A percentile compares a stretch with the other conserved stretches of the same genome.
These are phyloP conservation scores for Pycnomerus fuliginosus DNA, from an alignment of 2,888 invertebrate species.

Conservation along the genomic window DNA sequence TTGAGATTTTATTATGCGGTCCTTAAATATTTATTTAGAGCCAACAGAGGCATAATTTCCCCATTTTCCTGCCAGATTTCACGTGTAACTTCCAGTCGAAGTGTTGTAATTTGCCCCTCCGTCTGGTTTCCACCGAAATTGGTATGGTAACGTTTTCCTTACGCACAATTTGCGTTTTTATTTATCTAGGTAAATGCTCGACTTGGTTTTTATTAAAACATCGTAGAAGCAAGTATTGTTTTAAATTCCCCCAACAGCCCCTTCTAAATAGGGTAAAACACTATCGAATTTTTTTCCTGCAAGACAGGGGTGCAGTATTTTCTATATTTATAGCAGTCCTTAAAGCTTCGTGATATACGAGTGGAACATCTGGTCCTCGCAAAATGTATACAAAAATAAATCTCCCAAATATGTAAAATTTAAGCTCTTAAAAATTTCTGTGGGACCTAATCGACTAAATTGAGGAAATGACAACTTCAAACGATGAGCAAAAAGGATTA, in stretches of 20 bases:
- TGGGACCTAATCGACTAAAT: slow-evolving; percentile 29
- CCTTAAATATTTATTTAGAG: too few species aligned
- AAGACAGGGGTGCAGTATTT: slow-evolving; percentile 28
- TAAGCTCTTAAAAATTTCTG: background rate
- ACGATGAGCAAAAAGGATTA: slow-evolving; percentile 36
- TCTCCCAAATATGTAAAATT: background rate
- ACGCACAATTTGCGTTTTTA: slow-evolving; percentile 48
- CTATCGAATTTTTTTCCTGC: slow-evolving; percentile 32
- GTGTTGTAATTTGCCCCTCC: slow-evolving; percentile 36
- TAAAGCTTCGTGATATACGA: slow-evolving; percentile 40
- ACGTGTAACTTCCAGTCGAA: slow-evolving; percentile 33
- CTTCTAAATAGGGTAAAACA: slow-evolving; percentile 15
- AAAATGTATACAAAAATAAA: slow-evolving; percentile 42
- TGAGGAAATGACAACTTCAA: slow-evolving; percentile 36
- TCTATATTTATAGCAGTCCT: slow-evolving; percentile 42
- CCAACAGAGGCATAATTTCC: too few species aligned
- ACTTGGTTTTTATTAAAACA: slow-evolving; percentile 29
- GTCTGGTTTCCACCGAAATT: slow-evolving; percentile 35
- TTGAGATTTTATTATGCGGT: too few species aligned
- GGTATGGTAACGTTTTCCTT: slow-evolving; percentile 40
- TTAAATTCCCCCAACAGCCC: slow-evolving; percentile 4
- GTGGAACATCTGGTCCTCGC: slow-evolving; percentile 40
- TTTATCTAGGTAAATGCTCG: slow-evolving; percentile 37
- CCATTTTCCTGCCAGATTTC: slow-evolving; percentile 7
- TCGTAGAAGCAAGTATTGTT: slow-evolving; percentile 25